Evolutionary conservation across 92 coral and sea anemone genomes (phyloP), one percentile per base, ranked within the genome.

Genomic region (Diadumene lineata): DNA sequence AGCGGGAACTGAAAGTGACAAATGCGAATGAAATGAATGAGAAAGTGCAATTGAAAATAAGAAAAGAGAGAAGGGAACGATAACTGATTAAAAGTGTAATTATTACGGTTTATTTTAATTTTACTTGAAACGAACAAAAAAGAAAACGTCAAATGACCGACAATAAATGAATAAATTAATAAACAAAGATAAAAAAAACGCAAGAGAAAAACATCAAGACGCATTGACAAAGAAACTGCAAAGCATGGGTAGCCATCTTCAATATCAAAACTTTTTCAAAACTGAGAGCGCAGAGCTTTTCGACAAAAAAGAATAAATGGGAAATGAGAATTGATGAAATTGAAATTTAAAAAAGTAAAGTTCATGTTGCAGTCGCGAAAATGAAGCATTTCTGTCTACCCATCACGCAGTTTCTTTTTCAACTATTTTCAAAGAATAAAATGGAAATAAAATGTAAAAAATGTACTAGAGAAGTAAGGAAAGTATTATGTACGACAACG

Each of bases 1-100:
- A 69, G 74, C 58, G 66, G 82, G 76, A 66, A 79, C 87, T 89
- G 92, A 79, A 86, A 72, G 87, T 75, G 83, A 77, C 43, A 69
- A 31, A 61, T 70, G 46, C 55, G 44, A 19, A 6, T 66, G 71
- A n/a, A 66, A 66, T 28, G 71, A 43, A 34, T 66, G 51, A 43
- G n/a, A n/a, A n/a, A 38, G 71, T 28, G 48, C 48, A 4, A 38
- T 38, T 38, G 48, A 6, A 38, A 38, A 38, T 6, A 4, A 38
- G 56, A 17, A 58, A 18, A 17, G 11, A 2, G 31, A 18, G 25
- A 11, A 28, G 68, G 68, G 68, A 62, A 28, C 31, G 1, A 4
- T 28, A 58, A 58, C 26, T 1, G 22, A 4, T 11, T 23, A 60
- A 23, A 18, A n/a, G n/a, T n/a, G n/a, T n/a, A n/a, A n/a, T n/a